phyloP scores from a whole-genome alignment of 2,113 vertebrate genomes.

The Microtus pennsylvanicus region DNA sequence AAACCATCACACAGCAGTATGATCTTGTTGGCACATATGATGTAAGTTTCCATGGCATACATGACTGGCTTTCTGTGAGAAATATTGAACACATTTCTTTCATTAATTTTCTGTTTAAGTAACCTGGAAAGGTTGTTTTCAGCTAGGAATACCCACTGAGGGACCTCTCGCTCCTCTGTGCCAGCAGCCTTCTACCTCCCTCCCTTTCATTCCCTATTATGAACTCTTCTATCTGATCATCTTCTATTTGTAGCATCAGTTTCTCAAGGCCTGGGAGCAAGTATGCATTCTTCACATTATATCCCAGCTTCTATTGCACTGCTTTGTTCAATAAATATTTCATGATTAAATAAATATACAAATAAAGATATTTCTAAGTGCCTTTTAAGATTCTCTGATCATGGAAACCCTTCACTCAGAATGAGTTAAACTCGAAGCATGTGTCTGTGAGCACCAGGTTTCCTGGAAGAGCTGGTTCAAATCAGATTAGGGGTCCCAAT shows the following conservation, averaged over 20 bases:
- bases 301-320: not conserved
- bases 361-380: not conserved
- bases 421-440: not conserved
- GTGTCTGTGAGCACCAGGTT: not conserved
- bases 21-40: not conserved
- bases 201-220: not conserved
- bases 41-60: not conserved
- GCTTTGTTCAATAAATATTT: not conserved
- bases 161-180: not conserved
- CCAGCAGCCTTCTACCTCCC: not conserved
- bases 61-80: not conserved
- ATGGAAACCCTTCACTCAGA: not conserved
- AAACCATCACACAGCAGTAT: not conserved
- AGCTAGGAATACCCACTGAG: not conserved
- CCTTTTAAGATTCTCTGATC: not conserved
- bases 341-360: slow-evolving; percentile 31
- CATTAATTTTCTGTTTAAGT: not conserved
- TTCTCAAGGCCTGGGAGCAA: not conserved
- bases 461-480: not conserved
- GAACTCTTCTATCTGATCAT: not conserved
- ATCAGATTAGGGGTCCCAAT: not conserved
- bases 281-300: not conserved
- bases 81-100: not conserved
- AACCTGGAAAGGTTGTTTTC: not conserved
- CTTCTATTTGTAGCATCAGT: not conserved